Base-by-base conservation (phyloP, 2,888 invertebrate genomes). In the Boloria euphrosyne region DNA sequence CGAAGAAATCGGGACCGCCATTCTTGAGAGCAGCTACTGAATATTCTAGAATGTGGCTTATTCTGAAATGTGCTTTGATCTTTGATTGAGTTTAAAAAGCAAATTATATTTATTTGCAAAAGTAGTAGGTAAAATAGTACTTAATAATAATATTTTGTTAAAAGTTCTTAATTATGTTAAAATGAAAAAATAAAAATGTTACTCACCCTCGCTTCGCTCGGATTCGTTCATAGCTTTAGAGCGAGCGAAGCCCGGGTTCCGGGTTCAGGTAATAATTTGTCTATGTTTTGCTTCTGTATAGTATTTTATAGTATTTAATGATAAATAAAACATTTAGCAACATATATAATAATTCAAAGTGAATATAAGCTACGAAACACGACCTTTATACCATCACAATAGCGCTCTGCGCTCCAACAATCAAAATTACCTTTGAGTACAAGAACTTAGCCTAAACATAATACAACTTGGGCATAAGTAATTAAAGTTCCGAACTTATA, bases 401-500 rank as follows among this genome's bases (percentile, higher is more conserved):
- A 17, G 27, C 7, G n/a, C 47, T 38, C 31, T 46, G 16, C 22
- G 46, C 46, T 57, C 46, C 57, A 57, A 44, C 44, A 44, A 57
- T 46, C 49, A 59, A 59, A 59, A 47, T 59, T 49, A 59, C 50
- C 59, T 59, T 59, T 38, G 31, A 18, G 49, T 10, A 38, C 47
- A 46, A 13, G 13, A 50, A 59, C 17, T 59, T 59, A 61, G 4
- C 50, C 59, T 13, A 47, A 67, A 60, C 59, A 59, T 65, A 59
- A 53, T 18, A 59, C 47, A 44, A 59, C 16, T 62, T 44, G 51
- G 16, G 60, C 60, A 51, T 63, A 63, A 63, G 59, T 67, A 64
- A 63, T 67, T 67, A 64, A 64, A 67, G 59, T 67, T 67, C 44
- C 55, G 31, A 67, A 67, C 59, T 67, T 59, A 49, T 58, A 59